Evolutionary conservation across 2,113 vertebrate species (phyloP).

Genomic region (Thermophis baileyi): DNA sequence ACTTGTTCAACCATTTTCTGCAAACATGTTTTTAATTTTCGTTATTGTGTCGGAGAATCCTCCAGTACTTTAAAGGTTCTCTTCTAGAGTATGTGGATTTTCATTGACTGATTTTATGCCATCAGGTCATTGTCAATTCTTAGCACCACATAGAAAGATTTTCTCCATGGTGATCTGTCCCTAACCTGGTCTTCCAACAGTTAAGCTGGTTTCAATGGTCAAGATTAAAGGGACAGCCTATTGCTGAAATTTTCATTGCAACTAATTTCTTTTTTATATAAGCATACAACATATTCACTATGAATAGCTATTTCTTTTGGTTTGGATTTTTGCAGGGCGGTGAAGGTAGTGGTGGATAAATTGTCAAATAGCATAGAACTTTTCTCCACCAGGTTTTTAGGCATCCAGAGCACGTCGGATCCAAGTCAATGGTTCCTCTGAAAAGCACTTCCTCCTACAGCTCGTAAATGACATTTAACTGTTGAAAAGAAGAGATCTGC

Average conservation of each 20-base stretch:
- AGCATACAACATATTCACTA: neutral
- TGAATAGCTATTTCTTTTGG: neutral
- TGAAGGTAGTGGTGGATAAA: neutral
- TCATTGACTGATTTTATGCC: neutral
- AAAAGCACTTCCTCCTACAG: neutral
- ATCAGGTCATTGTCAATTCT: neutral
- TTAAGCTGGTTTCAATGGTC: neutral
- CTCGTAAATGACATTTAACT: neutral
- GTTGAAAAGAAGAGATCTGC: constrained; percentile 8
- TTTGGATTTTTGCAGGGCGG: neutral
- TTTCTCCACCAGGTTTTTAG: neutral
- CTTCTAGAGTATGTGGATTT: neutral
- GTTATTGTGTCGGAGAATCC: neutral
- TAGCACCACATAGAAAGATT: neutral
- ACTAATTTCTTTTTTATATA: neutral
- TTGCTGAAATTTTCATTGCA: neutral
- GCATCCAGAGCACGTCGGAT: too few species aligned
- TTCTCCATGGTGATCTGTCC: neutral
- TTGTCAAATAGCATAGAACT: neutral
- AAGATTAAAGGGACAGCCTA: neutral
- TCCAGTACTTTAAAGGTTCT: neutral
- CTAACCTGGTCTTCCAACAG: neutral
- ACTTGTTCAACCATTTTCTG: neutral
- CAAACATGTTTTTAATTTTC: neutral
- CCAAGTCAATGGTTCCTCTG: neutral